Evolutionary conservation across 2,113 vertebrate species (phyloP), one percentile per base, ranked within the genome.

Genomic region (Serinus canaria): DNA sequence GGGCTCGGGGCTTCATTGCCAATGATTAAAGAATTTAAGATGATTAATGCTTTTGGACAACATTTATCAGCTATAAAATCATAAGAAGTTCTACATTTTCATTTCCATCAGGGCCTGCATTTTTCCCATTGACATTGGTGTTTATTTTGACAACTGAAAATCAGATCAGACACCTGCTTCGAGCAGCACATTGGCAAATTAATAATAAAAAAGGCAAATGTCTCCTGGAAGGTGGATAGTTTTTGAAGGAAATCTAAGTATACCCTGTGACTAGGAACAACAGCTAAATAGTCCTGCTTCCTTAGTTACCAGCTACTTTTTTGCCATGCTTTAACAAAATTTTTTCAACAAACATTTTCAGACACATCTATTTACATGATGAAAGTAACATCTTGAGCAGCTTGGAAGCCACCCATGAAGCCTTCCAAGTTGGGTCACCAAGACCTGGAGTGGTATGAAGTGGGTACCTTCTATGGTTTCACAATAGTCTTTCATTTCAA

Each of bases 11-110:
- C 13, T 78, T 94, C 59, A 41, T 44, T 60, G 64, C 15, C 68
- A 81, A 90, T 44, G 50, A 74, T 64, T 82, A 37, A 68, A 82
- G n/a, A 79, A 85, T 75, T 69, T 82, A 81, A 70, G 44, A 53
- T 52, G 12, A 92, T 89, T 64, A 47, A 91, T 93, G 55, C n/a
- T 90, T 95, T 75, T 85, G 86, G 72, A 68, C 37, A 93, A 86
- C 30, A n/a, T 95, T 91, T 68, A 87, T 90, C 74, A 77, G 67
- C 66, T 63, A 43, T 15, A 90, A 92, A 96, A 85, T 37, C 58
- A 62, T 85, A 28, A 81, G 47, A 86, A 72, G 21, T 24, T 80
- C 23, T 95, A 35, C 44, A 41, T 83, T 92, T 67, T 92, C 28
- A 60, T 87, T 96, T 79, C 82, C 50, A 68, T 19, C 44, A 53